Percentiles rank a stretch among this genome's conserved stretches.
phyloP scores from a whole-genome alignment of 2,888 invertebrate genomes.

The Drosophila neonasuta region DNA sequence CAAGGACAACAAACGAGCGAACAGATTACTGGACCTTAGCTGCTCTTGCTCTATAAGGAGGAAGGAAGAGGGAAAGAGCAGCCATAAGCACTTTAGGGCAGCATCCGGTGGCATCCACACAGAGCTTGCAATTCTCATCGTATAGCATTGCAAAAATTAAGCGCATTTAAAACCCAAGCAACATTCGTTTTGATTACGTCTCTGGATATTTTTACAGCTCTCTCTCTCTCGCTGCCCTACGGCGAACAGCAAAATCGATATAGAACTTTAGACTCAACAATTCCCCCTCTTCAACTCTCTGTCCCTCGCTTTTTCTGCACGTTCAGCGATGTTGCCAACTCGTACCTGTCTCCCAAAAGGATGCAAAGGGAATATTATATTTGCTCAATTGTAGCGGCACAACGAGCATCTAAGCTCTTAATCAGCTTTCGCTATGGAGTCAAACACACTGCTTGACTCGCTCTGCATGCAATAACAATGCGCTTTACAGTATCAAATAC shows the following conservation, averaged over 20 bases:
- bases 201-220: slow-evolving; percentile 32
- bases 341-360: slow-evolving; percentile 4
- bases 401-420: slow-evolving; percentile 28
- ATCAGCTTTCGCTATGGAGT: slow-evolving; percentile 40
- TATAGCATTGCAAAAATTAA: slow-evolving; percentile 56
- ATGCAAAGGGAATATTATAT: slow-evolving; percentile 33
- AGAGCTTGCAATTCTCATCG: not conserved
- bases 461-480: slow-evolving; percentile 4
- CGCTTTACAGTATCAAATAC: not conserved
- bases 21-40: slow-evolving; percentile 11
- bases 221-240: slow-evolving; percentile 27
- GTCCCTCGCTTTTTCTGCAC: slow-evolving; percentile 36
- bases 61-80: slow-evolving; percentile 4
- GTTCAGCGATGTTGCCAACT: slow-evolving; percentile 26
- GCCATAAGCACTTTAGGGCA: slow-evolving; percentile 44
- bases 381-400: slow-evolving; percentile 16
- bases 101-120: slow-evolving; percentile 25
- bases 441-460: slow-evolving; percentile 1
- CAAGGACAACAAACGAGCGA: slow-evolving; percentile 42
- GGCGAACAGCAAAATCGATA: slow-evolving; percentile 49
- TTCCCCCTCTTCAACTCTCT: slow-evolving; percentile 7
- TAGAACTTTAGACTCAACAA: slow-evolving; percentile 38
- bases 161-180: slow-evolving; percentile 59
- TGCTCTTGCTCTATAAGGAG: slow-evolving; percentile 1
- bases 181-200: slow-evolving; percentile 60